Evolutionary conservation across 2,888 invertebrate genomes (phyloP), one percentile per base, ranked within the genome.

Genomic region (Hypomecis atomaria): DNA sequence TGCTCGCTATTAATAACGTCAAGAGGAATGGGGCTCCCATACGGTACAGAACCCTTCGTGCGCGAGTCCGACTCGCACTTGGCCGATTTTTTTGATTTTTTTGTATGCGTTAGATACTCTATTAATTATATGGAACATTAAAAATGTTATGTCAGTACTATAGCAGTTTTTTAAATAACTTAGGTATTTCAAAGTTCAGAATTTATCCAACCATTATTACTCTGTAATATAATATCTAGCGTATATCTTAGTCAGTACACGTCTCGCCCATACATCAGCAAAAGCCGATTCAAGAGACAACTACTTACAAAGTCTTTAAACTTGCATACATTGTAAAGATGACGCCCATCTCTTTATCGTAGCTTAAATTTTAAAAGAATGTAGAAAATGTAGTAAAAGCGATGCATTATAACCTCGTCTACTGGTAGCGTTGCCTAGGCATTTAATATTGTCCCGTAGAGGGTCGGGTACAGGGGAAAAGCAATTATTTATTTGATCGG

Each of bases 401-500:
- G n/a, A 54, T 54, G 0, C 34, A 0, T 43, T 49, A 36, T n/a
- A 45, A 13, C 38, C 34, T 52, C 6, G 57, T 52, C 33, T 10
- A 42, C 47, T 56, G 13, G 34, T 8, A 38, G 43, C 48, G 36
- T 38, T n/a, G 23, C 7, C 40, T 59, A 59, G 43, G 36, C 44
- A 55, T 59, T 42, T 44, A 23, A 50, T 49, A 59, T 55, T 38
- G 10, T 62, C 58, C 52, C 66, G 62, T 66, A 62, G 64, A 68
- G 65, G 68, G 61, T 55, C 48, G 55, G 55, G 54, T 38, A 56
- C 47, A 23, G 56, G 67, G 60, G 60, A 62, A 64, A 71, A 67
- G 58, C 71, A 71, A 78, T 79, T 76, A 78, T 72, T 74, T 77
- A 77, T 72, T 71, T 67, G 66, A 73, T 69, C 70, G 70, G 56